A percentile compares a stretch with the other conserved stretches of the same genome.
Conservation (phyloP, 2,797 vertebrate species). For the Vespertilio murinus region DNA sequence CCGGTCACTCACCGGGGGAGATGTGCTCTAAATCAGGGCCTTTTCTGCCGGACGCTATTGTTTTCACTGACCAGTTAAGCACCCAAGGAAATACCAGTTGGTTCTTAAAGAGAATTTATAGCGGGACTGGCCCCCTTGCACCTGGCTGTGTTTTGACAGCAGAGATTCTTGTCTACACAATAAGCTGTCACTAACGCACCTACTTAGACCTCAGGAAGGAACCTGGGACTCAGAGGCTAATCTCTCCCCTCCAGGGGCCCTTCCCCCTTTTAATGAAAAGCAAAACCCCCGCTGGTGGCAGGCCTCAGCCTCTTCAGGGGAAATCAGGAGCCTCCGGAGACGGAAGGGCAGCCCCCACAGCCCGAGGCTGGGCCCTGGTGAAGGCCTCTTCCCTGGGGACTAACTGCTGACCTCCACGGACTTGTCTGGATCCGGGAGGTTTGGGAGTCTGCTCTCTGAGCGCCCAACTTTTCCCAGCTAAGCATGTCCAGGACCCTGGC, state of each 20-base stretch:
- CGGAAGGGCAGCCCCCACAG: background rate
- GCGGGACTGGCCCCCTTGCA: background rate
- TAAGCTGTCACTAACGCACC: constrained; percentile 52
- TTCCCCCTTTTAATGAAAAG: constrained; percentile 38
- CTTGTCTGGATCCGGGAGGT: background rate
- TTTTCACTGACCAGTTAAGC: constrained; percentile 63
- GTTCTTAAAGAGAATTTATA: constrained; percentile 70
- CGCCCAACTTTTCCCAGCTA: background rate
- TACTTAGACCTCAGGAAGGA: constrained; percentile 41
- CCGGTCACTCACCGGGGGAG: background rate
- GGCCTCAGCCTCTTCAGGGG: background rate
- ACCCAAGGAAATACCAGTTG: constrained; percentile 65
- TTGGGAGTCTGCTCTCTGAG: background rate
- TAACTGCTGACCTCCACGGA: background rate
- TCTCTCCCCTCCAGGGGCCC: background rate
- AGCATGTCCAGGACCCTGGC: constrained; percentile 26
- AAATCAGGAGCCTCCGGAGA: background rate
- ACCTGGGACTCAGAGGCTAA: background rate
- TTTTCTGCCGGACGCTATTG: background rate
- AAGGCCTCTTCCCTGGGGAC: background rate
- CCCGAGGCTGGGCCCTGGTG: background rate
- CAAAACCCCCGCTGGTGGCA: constrained; percentile 27
- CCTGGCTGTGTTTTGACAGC: constrained; percentile 68
- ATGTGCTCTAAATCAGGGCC: constrained; percentile 43
- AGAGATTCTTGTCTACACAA: constrained; percentile 37